phyloP scores from a whole-genome alignment of 2,797 vertebrate genomes.

The Cichlasoma orientale region DNA sequence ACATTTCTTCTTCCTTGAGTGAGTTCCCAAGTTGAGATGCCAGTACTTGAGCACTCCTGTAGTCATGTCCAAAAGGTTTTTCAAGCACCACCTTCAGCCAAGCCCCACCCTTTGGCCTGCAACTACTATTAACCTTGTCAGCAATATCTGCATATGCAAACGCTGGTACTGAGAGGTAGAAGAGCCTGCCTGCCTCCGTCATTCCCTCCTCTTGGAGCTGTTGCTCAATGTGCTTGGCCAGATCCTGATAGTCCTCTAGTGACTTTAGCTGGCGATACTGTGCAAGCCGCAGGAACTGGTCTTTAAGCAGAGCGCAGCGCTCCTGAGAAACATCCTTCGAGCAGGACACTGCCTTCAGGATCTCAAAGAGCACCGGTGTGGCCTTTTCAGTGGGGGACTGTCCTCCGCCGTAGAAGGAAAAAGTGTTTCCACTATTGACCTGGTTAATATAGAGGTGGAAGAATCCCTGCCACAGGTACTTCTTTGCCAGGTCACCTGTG shows the following conservation, averaged over 20 bases:
- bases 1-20: slow-evolving; percentile 94
- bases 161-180: slow-evolving; percentile 94
- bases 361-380: slow-evolving; percentile 80
- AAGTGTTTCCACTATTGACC: slow-evolving; percentile 83
- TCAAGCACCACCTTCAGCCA: slow-evolving; percentile 95
- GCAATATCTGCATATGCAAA: slow-evolving; percentile 91
- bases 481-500: slow-evolving; percentile 93
- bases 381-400: slow-evolving; percentile 76
- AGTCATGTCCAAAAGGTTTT: slow-evolving; percentile 96
- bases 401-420: slow-evolving; percentile 90
- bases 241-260: slow-evolving; percentile 80
- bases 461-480: slow-evolving; percentile 95
- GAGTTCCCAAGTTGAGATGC: slow-evolving; percentile 81
- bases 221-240: slow-evolving; percentile 80
- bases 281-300: slow-evolving; percentile 88
- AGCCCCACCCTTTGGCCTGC: slow-evolving; percentile 78
- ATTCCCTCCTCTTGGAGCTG: slow-evolving; percentile 82
- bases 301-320: slow-evolving; percentile 87
- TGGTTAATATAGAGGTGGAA: slow-evolving; percentile 90
- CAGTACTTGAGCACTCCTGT: slow-evolving; percentile 86
- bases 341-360: slow-evolving; percentile 87
- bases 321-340: slow-evolving; percentile 67
- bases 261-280: slow-evolving; percentile 87
- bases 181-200: slow-evolving; percentile 88
- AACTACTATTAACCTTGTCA: slow-evolving; percentile 86